Conservation (phyloP, 2,888 invertebrate species). For the Lasioglossum morio region DNA sequence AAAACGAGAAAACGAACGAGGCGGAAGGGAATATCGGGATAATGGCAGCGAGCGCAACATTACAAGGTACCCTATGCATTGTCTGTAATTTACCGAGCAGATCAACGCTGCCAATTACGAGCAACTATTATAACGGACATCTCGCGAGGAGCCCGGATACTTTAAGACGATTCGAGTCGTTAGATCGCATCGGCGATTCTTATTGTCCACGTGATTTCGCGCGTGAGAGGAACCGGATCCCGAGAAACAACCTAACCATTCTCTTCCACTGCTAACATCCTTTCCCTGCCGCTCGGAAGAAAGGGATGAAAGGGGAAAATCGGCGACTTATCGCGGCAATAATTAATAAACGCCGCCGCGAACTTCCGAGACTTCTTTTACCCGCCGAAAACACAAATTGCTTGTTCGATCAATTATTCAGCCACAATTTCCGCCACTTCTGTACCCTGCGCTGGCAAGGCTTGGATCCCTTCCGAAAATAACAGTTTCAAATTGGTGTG, state of each 20-base stretch:
- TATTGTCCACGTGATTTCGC: slow-evolving; percentile 48
- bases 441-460: not conserved
- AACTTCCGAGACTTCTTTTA: slow-evolving; percentile 76
- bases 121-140: slow-evolving; percentile 62
- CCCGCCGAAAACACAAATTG: slow-evolving; percentile 76
- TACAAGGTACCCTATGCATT: slow-evolving; percentile 71
- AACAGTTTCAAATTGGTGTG: not conserved
- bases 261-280: not conserved
- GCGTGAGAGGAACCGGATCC: not conserved
- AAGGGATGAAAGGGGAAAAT: slow-evolving; percentile 41
- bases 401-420: slow-evolving; percentile 77
- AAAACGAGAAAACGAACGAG: slow-evolving; percentile 62
- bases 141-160: slow-evolving; percentile 46
- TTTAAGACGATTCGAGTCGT: slow-evolving; percentile 68
- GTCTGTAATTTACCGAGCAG: slow-evolving; percentile 78
- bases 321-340: slow-evolving; percentile 67
- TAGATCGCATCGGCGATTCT: slow-evolving; percentile 54
- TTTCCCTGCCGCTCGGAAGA: not conserved
- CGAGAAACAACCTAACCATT: not conserved
- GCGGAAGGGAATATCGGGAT: slow-evolving; percentile 60
- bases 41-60: slow-evolving; percentile 71
- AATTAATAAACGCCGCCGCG: slow-evolving; percentile 64
- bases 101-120: slow-evolving; percentile 77
- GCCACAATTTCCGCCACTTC: slow-evolving; percentile 66
- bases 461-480: not conserved